A percentile compares a stretch with the other conserved stretches of the same genome.
Conservation (phyloP, 2,113 vertebrate genomes). For the Gorsachius goisagi region DNA sequence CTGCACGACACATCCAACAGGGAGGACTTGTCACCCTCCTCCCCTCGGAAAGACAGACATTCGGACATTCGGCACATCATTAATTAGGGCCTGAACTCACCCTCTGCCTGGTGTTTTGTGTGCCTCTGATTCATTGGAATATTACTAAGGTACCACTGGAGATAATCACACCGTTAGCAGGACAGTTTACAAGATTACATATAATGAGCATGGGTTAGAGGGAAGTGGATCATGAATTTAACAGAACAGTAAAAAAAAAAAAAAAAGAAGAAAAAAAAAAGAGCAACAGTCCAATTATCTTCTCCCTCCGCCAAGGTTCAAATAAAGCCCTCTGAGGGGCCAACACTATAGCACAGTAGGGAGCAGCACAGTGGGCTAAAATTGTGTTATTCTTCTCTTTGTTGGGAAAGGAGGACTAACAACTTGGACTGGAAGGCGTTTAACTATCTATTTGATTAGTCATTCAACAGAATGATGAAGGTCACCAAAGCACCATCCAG, state of each 20-base stretch:
- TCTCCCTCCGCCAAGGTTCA: neutral
- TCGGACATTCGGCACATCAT: neutral
- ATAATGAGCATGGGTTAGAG: neutral
- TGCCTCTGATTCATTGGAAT: neutral
- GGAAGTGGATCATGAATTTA: constrained; percentile 45
- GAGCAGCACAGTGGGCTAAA: constrained; percentile 31
- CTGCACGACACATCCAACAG: neutral
- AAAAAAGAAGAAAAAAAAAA: neutral
- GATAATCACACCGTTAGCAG: neutral
- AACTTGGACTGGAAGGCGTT: constrained; percentile 23
- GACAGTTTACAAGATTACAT: constrained; percentile 30
- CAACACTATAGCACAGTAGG: constrained; percentile 47
- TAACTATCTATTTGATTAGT: constrained; percentile 56
- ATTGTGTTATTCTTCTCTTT: constrained; percentile 43
- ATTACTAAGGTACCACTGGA: neutral
- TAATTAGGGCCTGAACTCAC: neutral
- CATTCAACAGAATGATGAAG: neutral
- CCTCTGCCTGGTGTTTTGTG: neutral
- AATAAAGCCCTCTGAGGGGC: neutral
- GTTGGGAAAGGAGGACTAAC: neutral
- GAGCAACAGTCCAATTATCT: constrained; percentile 50
- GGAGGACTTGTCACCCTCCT: neutral
- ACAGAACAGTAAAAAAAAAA: neutral
- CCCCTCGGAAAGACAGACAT: neutral
- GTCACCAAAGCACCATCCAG: neutral